phyloP scores from a whole-genome alignment of 2,888 invertebrate species.

The Plebejus argus region DNA sequence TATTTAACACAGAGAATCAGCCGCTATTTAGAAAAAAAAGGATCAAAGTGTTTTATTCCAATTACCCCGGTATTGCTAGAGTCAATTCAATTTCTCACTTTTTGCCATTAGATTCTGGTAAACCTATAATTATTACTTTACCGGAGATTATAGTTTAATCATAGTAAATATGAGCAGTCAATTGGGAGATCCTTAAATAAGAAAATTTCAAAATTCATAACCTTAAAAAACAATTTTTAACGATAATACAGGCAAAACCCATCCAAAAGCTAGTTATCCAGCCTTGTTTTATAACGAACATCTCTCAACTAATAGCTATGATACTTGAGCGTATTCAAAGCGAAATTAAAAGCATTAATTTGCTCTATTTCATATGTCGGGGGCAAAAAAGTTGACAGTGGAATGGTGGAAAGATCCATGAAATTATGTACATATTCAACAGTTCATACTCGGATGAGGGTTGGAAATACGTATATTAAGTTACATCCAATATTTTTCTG shows the following conservation, averaged over 20 bases:
- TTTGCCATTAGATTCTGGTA: too few species aligned
- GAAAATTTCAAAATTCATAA: not conserved
- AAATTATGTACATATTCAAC: constrained; percentile 37
- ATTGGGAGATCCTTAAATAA: too few species aligned
- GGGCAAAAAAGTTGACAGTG: constrained; percentile 31
- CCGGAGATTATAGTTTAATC: too few species aligned
- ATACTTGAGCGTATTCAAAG: constrained; percentile 13
- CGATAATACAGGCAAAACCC: not conserved
- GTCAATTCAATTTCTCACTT: too few species aligned
- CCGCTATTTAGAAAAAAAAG: too few species aligned
- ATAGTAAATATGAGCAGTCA: too few species aligned
- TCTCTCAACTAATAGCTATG: constrained; percentile 46
- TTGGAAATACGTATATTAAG: constrained; percentile 4
- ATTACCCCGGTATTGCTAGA: too few species aligned
- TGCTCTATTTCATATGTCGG: constrained; percentile 4
- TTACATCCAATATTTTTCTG: constrained; percentile 17
- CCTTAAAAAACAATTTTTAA: not conserved
- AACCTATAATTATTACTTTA: too few species aligned
- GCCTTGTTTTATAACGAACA: constrained; percentile 17
- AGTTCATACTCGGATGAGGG: constrained; percentile 14
- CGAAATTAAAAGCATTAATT: constrained; percentile 19
- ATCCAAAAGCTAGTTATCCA: not conserved
- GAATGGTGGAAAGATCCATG: constrained; percentile 33
- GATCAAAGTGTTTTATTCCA: too few species aligned
- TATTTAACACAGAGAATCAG: too few species aligned